Evolutionary conservation across 2,113 vertebrate species (phyloP), one percentile per base, ranked within the genome.

Genomic region (Silurus meridionalis): DNA sequence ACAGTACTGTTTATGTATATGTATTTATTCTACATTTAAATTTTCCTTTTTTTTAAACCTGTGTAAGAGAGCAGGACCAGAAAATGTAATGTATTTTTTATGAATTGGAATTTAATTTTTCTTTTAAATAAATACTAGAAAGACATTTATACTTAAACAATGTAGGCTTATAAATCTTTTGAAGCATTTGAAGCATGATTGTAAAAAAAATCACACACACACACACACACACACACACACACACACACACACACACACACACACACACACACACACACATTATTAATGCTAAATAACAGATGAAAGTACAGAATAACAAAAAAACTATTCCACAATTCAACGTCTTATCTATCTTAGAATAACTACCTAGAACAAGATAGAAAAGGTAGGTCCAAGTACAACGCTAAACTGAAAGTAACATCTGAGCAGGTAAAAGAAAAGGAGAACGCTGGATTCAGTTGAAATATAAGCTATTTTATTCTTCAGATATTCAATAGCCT

Each of bases 371-470:
- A 37, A 37, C 37, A 37, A 37, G 37, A 37, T 37, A 37, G 37
- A 37, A 37, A 37, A 37, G 37, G 37, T 37, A 48, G 17, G 37
- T 21, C 19, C 37, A 7, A 13, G 48, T 23, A n/a, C 37, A 14
- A 48, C 21, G 19, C 15, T 9, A 11, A 77, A 14, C 50, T 53
- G 23, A 53, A 37, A 77, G 52, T 77, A 77, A 8, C 75, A 79
- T 37, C 6, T 78, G 14, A 57, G 52, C n/a, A 78, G 53, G 53
- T 57, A 28, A 9, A 75, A 25, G n/a, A 78, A 8, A 46, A 23
- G 55, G 75, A 57, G 23, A 55, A 55, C 52, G 15, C 86, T 83
- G 48, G 48, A 52, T 74, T 74, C 71, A 50, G 72, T 19, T 21
- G 8, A 52, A 75, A 23, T 75, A 48, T 52, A 19, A 23, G 19